These are phyloP conservation scores for Crematogaster levior DNA, from an alignment of 2,888 invertebrate genomes.

Conservation along the genomic window DNA sequence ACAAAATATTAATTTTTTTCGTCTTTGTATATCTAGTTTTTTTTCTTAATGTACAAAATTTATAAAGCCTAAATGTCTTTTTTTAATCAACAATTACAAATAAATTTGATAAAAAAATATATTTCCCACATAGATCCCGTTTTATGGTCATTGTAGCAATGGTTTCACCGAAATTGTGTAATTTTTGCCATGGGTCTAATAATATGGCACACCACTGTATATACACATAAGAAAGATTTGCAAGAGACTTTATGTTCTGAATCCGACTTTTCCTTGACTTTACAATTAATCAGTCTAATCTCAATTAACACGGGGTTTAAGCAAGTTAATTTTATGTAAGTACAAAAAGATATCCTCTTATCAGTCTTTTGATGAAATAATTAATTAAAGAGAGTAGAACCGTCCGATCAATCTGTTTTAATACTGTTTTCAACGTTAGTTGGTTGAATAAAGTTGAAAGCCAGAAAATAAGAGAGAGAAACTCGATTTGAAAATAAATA, in stretches of 20 bases:
- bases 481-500: conserved; percentile 2
- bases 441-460: not conserved
- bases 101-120: too few species aligned
- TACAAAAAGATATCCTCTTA: not conserved
- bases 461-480: conserved; percentile 31
- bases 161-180: too few species aligned
- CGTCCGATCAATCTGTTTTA: not conserved
- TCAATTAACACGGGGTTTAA: not conserved
- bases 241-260: not conserved
- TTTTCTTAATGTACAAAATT: too few species aligned
- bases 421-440: not conserved
- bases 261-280: not conserved
- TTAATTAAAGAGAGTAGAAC: not conserved
- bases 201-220: too few species aligned
- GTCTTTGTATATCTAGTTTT: too few species aligned
- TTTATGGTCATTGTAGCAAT: too few species aligned
- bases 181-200: too few species aligned
- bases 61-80: too few species aligned
- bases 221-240: not conserved
- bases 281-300: not conserved
- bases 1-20: too few species aligned
- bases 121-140: too few species aligned
- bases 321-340: not conserved
- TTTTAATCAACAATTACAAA: too few species aligned
- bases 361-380: not conserved